phyloP scores from a whole-genome alignment of 2,797 vertebrate genomes.

The Simalia tracyae region DNA sequence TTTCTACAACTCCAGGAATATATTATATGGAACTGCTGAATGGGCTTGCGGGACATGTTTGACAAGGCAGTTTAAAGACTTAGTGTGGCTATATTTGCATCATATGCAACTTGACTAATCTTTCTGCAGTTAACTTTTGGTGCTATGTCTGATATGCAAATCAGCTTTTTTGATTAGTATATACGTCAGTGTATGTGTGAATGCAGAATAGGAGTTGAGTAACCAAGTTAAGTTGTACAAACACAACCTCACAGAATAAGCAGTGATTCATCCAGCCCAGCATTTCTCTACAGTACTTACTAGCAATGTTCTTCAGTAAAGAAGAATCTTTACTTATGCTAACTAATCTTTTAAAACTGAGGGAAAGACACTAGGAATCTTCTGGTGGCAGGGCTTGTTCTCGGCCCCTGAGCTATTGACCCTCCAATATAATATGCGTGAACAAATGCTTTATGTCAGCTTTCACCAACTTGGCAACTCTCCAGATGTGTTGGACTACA shows the following conservation, averaged over 20 bases:
- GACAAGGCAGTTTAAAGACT: not conserved
- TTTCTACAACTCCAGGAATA: not conserved
- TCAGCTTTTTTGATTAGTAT: not conserved
- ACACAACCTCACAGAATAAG: not conserved
- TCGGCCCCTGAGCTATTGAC: not conserved
- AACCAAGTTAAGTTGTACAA: not conserved
- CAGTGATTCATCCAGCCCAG: not conserved
- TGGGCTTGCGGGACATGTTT: not conserved
- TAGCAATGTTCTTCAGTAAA: not conserved
- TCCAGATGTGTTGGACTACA: not conserved
- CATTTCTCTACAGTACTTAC: not conserved
- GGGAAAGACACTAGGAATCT: not conserved
- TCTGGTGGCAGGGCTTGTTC: not conserved
- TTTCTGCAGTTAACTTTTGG: not conserved
- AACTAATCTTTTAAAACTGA: not conserved
- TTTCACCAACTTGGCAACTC: not conserved
- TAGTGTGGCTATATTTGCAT: not conserved
- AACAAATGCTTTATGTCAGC: not conserved
- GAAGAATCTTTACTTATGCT: not conserved
- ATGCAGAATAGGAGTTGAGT: not conserved
- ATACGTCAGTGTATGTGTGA: not conserved
- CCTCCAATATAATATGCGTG: not conserved
- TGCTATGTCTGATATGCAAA: not conserved
- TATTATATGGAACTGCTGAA: not conserved
- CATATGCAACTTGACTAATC: not conserved